Evolutionary conservation across 2,888 invertebrate species (phyloP), one percentile per base, ranked within the genome.

Genomic region (Sphecodes monilicornis): DNA sequence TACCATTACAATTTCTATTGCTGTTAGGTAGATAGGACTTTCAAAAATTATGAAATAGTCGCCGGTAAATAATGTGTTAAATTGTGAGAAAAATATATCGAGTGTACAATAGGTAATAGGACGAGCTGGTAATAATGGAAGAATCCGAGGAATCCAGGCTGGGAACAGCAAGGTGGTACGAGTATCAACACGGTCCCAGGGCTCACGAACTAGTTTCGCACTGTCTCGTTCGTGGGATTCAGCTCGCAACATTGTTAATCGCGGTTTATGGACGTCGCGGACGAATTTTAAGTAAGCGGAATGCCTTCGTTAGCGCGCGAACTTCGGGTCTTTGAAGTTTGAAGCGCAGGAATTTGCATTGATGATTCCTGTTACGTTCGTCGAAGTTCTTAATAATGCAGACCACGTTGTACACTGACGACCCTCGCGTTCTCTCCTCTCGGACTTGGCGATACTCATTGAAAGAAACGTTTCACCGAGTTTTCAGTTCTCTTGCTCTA

Each of bases 221-320:
- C 60, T 46, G 75, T 75, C 43, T 60, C 57, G 74, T 74, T 32
- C 46, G n/a, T 43, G 43, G 26, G 75, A n/a, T 75, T 75, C 60
- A 75, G 29, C 64, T 75, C 32, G 64, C 75, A 75, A 75, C 75
- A 43, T 64, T 75, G 75, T 75, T 75, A 75, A 75, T 75, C 75
- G 75, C 75, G 75, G 75, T 75, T 75, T 75, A 64, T 64, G 64
- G 75, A 75, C 75, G 75, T 75, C 75, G 43, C n/a, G 64, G 41
- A 43, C 43, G 75, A 75, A 75, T 75, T 74, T 75, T 75, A 75
- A 75, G 75, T 75, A 75, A 66, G 64, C 64, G 43, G 43, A 64
- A 64, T 43, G 64, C 64, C 64, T 75, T 75, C 75, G 75, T 75
- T 75, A 75, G 64, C 43, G 64, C 43, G 22, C 46, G 64, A 66